Base-by-base conservation (phyloP, 2,888 invertebrate genomes). In the Operophtera brumata region DNA sequence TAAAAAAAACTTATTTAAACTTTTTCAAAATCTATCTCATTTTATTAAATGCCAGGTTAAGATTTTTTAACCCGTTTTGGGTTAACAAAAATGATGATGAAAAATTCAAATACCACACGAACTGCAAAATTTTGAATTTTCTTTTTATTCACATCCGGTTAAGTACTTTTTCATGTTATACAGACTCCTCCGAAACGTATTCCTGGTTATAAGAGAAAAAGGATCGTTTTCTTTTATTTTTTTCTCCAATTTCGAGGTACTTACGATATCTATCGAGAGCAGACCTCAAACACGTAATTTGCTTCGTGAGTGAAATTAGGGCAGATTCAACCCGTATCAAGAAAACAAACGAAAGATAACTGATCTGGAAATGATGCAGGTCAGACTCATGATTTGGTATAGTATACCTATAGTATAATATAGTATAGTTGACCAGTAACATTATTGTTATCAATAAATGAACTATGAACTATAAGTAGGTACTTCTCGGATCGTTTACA, bases 281-380 rank as follows among this genome's bases (percentile, higher is more conserved):
- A 30, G 30, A 30, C 30, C 5, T 30, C 9, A 30, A 6, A 8
- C 30, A 1, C 2, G 30, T 30, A 30, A 30, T 30, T 30, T 30
- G 7, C 30, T 30, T 30, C 8, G 8, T 8, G 30, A 30, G 9
- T 5, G 1, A 30, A 30, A 30, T 30, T 30, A 30, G 30, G 30
- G 30, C 30, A 1, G 30, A 9, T 30, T 2, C 1, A 9, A 9
- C 9, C 30, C 44, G 34, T 36, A 47, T 56, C 51, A 41, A 47
- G 57, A 53, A 49, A 41, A 52, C 37, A 53, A 57, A 52, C 42
- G 28, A 41, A 42, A 47, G 43, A 41, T 32, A 28, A 47, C 30
- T 40, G 56, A 41, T 9, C 41, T 52, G 56, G 44, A 57, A 57
- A 12, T 57, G 30, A 30, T 30, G 30, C 9, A 7, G 30, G 30